Base-by-base conservation (phyloP, 2,113 vertebrate species). In the Thamnaconus septentrionalis region DNA sequence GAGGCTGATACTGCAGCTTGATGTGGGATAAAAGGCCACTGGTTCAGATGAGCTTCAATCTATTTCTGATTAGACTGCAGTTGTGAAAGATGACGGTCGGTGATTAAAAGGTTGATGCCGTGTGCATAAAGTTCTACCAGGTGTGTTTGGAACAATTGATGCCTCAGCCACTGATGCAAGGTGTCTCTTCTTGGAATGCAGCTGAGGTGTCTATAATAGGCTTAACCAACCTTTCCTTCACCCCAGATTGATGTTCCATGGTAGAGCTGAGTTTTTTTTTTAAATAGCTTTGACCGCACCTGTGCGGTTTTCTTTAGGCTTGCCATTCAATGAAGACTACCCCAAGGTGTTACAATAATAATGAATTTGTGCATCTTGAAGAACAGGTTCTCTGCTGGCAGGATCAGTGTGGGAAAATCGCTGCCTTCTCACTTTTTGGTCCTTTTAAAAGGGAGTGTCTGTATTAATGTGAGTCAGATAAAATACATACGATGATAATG, bases 1-100 rank as follows among this genome's bases (percentile, higher is more conserved):
- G 18, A 56, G 4, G 45, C 72, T 60, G 41, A 40, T 66, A 55
- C 61, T 71, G 56, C 18, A n/a, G n/a, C 40, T 54, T 62, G 51
- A 52, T 64, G 53, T 49, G 43, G 10, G 55, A 61, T 8, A 9
- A 9, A 46, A 55, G 58, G 39, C 46, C 64, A 41, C 80, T 77
- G 5, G 1, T 12, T 53, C 61, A 60, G 68, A 56, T 68, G 7
- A 59, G 71, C 73, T 86, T 84, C 76, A 70, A 40, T 81, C 81
- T 90, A 88, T 90, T 89, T 82, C 39, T 61, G 71, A 56, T 55
- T 7, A 31, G 40, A 31, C 18, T 31, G 18, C 18, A 31, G 18
- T 31, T 31, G 18, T 31, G 18, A 31, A 31, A 31, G 18, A 2
- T 31, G 18, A 31, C 18, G 18, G 2, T 31, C 18, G 18, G 18